Evolutionary conservation across 2,113 vertebrate genomes (phyloP), one percentile per base, ranked within the genome.

Genomic region (Todiramphus saurophagus): DNA sequence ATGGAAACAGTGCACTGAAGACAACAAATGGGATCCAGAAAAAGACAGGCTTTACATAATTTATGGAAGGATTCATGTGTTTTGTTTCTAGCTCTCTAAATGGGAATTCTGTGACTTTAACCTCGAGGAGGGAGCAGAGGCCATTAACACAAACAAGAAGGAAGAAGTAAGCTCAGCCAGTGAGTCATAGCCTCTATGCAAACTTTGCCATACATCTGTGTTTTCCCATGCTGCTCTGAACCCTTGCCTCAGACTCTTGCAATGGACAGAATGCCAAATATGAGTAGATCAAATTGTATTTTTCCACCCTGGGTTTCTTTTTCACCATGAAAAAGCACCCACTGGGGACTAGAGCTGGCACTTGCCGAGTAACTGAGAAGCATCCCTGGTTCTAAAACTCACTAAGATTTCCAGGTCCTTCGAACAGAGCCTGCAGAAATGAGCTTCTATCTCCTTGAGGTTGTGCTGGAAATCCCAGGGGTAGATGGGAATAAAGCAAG

Each of bases 161-260:
- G 66, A 89, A 93, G 76, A 82, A 73, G 33, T 73, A 87, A 93
- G 77, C 66, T 84, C 88, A 87, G 87, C 4, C 69, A 60, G 62
- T 95, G 96, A 96, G 67, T 96, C 96, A 96, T 3, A 83, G 67
- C 31, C 67, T 23, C 87, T 80, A 16, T 35, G 55, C 46, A 76
- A 93, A 87, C 63, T 85, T 67, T 87, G 94, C 89, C 3, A 0
- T 39, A 56, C 69, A 94, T 92, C 89, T 94, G 83, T 70, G 58
- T 69, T 94, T 94, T 95, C 95, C 87, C 87, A 88, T 83, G 87
- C 84, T 90, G 78, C 82, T 84, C 87, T 43, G 4, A 96, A 91
- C 73, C 51, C 58, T 87, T 50, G 85, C 86, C 91, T 96, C 88
- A 96, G 58, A 75, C 28, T 58, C 53, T 66, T 82, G 58, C 53